Evolutionary conservation across 2,888 invertebrate genomes (phyloP).

Genomic region (Xestia c-nigrum): DNA sequence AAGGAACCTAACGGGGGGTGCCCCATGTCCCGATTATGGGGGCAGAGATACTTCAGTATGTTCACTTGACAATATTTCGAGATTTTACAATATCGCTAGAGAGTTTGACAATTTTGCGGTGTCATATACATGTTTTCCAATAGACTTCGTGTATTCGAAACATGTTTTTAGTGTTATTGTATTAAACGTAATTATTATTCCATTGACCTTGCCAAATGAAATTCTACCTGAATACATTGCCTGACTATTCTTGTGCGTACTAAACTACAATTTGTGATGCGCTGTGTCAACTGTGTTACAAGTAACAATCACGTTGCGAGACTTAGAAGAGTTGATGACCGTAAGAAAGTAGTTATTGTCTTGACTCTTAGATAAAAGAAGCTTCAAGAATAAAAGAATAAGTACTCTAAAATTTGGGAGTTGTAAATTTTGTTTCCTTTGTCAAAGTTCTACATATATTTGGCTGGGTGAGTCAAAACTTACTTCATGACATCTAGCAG

Average conservation of each 20-base stretch:
- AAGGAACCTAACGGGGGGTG: too few species aligned
- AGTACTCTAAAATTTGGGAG: neutral
- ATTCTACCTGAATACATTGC: conserved; percentile 4
- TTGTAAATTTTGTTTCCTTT: conserved; percentile 8
- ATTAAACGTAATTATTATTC: conserved; percentile 12
- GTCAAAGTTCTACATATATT: conserved; percentile 4
- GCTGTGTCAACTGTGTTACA: neutral
- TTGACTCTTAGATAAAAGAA: neutral
- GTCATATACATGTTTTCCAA: neutral
- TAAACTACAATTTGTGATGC: neutral
- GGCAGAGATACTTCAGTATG: too few species aligned
- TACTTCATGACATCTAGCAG: conserved; percentile 25
- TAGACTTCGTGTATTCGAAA: conserved; percentile 6
- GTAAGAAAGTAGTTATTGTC: too few species aligned
- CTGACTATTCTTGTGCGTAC: conserved; percentile 3
- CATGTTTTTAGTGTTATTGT: conserved; percentile 1
- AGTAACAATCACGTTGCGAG: neutral
- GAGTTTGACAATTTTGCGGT: too few species aligned
- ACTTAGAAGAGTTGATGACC: neutral
- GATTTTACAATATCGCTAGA: too few species aligned
- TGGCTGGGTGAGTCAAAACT: conserved; percentile 30
- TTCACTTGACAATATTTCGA: too few species aligned
- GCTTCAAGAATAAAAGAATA: neutral
- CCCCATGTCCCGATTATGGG: too few species aligned
- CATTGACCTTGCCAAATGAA: conserved; percentile 26